Evolutionary conservation across 2,113 vertebrate genomes (phyloP).

Genomic region (Hydrolagus affinis): DNA sequence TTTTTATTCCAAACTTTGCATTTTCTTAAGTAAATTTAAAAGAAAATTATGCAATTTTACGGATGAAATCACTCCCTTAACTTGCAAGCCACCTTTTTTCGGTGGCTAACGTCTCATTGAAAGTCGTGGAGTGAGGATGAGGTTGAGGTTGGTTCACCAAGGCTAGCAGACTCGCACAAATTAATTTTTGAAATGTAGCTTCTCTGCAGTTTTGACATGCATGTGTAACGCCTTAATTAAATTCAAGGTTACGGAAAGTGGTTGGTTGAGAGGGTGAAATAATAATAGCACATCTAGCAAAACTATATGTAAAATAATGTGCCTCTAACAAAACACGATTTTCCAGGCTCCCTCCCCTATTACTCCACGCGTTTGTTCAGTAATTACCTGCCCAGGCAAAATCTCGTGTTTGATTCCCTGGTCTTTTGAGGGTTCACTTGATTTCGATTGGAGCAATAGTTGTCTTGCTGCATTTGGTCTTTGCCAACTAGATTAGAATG

Average conservation of each 20-base stretch:
- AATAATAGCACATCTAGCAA: background rate
- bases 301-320: background rate
- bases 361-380: too few relatives aligned
- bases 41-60: background rate
- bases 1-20: background rate
- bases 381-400: too few relatives aligned
- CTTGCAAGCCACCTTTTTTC: background rate
- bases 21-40: background rate
- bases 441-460: too few relatives aligned
- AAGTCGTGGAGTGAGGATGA: background rate
- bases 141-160: background rate
- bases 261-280: background rate
- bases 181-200: background rate
- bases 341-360: background rate
- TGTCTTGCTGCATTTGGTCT: too few relatives aligned
- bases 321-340: background rate
- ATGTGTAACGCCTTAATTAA: background rate
- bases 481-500: too few relatives aligned
- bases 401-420: too few relatives aligned
- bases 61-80: slow-evolving; percentile 23
- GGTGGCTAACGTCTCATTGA: background rate
- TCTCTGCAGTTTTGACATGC: background rate
- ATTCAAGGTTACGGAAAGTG: background rate
- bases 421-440: too few relatives aligned
- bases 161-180: background rate